Conservation (phyloP, 2,888 invertebrate genomes). For the Monochamus alternatus region DNA sequence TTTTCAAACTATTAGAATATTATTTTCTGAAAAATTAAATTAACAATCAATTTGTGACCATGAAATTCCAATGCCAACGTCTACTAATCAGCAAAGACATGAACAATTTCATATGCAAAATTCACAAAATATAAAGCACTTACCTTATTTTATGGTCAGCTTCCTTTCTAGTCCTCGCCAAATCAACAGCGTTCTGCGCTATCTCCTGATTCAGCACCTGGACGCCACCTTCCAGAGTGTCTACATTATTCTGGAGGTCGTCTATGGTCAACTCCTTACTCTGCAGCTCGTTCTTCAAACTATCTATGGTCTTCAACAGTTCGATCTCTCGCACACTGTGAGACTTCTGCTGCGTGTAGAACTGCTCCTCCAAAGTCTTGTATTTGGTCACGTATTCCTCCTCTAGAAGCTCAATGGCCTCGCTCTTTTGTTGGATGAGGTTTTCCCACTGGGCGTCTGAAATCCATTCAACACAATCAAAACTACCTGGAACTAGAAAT, state of each 20-base stretch:
- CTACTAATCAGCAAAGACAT: too few species aligned
- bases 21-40: too few species aligned
- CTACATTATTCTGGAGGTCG: constrained; percentile 69
- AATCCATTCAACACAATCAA: constrained; percentile 30
- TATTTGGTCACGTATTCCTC: constrained; percentile 74
- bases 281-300: constrained; percentile 67
- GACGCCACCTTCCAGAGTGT: constrained; percentile 70
- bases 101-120: too few species aligned
- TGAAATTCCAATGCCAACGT: too few species aligned
- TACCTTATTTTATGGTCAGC: constrained; percentile 72
- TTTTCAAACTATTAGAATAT: too few species aligned
- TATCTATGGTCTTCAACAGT: constrained; percentile 68
- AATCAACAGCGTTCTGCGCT: constrained; percentile 65
- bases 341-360: constrained; percentile 68
- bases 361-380: constrained; percentile 70
- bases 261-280: constrained; percentile 68
- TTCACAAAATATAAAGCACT: too few species aligned
- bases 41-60: too few species aligned
- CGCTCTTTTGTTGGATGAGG: constrained; percentile 77
- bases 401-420: constrained; percentile 76
- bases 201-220: constrained; percentile 70
- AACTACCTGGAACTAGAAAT: too few species aligned
- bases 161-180: constrained; percentile 65
- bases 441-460: constrained; percentile 79
- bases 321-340: constrained; percentile 68